Base-by-base conservation (phyloP, 2,113 vertebrate species). In the Hucho hucho region DNA sequence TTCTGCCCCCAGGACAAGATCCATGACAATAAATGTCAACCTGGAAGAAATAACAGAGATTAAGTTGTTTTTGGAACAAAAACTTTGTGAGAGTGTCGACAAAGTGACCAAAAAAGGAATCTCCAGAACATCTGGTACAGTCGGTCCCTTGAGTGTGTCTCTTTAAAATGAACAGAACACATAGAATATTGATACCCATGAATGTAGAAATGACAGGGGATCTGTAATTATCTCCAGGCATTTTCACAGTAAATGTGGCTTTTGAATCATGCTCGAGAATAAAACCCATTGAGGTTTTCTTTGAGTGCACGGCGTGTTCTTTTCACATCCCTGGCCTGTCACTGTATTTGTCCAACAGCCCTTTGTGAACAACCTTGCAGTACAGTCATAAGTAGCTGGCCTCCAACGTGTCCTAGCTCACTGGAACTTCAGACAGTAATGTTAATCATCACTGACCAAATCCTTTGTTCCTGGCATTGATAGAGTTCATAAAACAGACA, bases 361-460 rank as follows among this genome's bases (percentile, higher is more conserved):
- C 53, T 56, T 20, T 56, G 13, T 43, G 37, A 43, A 11, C 37
- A 43, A 43, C 37, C 37, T 43, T 43, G 37, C 37, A 43, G 7
- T 56, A 56, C 53, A 56, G 20, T 56, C 14, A 56, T 56, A 25
- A n/a, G 37, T 43, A 63, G 61, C 66, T 1, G 4, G 1, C 7
- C 61, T 25, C 64, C 29, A 28, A 59, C 76, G 53, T 49, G 67
- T 69, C 61, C 26, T 6, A 26, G 22, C 43, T 67, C 43, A 61
- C 18, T 16, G 22, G 70, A 75, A 32, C 61, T 56, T 74, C 24
- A 24, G 32, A 63, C 25, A 75, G 72, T 80, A 78, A 86, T 75
- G 78, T 74, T 70, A 65, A 69, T 82, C 78, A 81, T 82, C 76
- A 82, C 76, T 81, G 75, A 47, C 25, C 75, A n/a, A 47, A 37